Evolutionary conservation across 2,113 vertebrate species (phyloP), one percentile per base, ranked within the genome.

Genomic region (Gymnorhina tibicen): DNA sequence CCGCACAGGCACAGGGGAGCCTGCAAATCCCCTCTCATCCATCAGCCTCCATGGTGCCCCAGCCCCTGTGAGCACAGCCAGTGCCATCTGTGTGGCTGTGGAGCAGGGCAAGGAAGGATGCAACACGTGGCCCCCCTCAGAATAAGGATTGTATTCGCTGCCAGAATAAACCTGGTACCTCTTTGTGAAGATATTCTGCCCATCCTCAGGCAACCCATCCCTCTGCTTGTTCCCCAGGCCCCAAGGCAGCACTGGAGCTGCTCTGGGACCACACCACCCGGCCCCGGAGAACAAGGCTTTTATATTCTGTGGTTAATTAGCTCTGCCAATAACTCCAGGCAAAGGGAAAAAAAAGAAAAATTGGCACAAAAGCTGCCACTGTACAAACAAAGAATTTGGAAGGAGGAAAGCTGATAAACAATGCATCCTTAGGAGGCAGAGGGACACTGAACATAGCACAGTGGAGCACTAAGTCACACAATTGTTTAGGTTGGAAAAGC

Each of bases 261-360:
- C 83, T 94, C 88, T 41, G 74, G 23, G 60, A 78, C 86, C 42
- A 4, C 60, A 47, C 44, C 32, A 6, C 42, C 37, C 3, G 1
- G 64, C 68, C 76, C 70, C 7, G 2, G 75, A 93, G 93, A 94
- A 46, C 68, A 72, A 86, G 60, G 69, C 91, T 93, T 84, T 91
- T 96, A 59, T 93, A 64, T n/a, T 84, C 66, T 68, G 76, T 95
- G 79, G 68, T 72, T 95, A 91, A 94, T 95, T 93, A 95, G 87
- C 85, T 91, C 90, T 93, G 92, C 95, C 95, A 96, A 85, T 92
- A 97, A 94, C 93, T 93, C 58, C 84, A 60, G 85, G 90, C 87
- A 87, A 93, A 93, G 56, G 44, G 20, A 3, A 4, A 6, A 56
- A 47, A 21, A 32, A 73, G 80, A 79, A 68, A 69, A 85, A 56